phyloP scores from a whole-genome alignment of 2,888 invertebrate genomes.

The Antheraea yamamai region DNA sequence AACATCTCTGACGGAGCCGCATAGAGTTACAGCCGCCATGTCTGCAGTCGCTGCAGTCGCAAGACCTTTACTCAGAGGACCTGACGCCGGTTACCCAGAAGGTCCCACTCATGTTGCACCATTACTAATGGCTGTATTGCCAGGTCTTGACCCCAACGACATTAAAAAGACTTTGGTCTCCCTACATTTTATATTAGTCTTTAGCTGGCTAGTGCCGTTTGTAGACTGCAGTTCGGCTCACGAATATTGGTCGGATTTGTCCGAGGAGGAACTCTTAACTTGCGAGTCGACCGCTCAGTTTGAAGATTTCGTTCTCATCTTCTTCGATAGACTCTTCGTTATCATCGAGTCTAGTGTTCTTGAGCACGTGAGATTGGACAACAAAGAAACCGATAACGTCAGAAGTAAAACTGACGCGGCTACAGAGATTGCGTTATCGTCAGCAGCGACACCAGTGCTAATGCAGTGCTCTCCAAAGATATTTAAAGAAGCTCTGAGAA shows the following conservation, averaged over 20 bases:
- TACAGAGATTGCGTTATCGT: constrained; percentile 86
- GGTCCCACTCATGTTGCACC: constrained; percentile 92
- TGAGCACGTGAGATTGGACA: constrained; percentile 86
- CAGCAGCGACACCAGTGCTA: constrained; percentile 85
- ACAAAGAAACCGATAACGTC: constrained; percentile 79
- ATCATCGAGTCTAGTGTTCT: constrained; percentile 87
- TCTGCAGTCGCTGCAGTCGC: constrained; percentile 87
- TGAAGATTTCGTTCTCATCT: constrained; percentile 94
- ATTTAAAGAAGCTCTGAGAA: constrained; percentile 85
- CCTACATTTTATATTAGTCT: constrained; percentile 89
- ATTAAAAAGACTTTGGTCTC: constrained; percentile 88
- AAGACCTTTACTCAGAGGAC: constrained; percentile 83
- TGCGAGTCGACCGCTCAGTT: constrained; percentile 93
- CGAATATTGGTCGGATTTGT: constrained; percentile 85
- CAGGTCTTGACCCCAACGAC: constrained; percentile 96
- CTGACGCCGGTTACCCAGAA: constrained; percentile 84
- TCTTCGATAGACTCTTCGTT: constrained; percentile 88
- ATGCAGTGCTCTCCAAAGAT: constrained; percentile 87
- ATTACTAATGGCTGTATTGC: constrained; percentile 89
- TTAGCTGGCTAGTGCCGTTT: constrained; percentile 89
- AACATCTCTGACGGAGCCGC: constrained; percentile 94
- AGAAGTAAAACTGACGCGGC: constrained; percentile 87
- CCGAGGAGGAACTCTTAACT: constrained; percentile 87
- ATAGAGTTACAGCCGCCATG: constrained; percentile 89
- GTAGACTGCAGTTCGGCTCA: constrained; percentile 92